Evolutionary conservation across 2,113 vertebrate genomes (phyloP), one percentile per base, ranked within the genome.

Genomic region (Larimichthys polyactis): DNA sequence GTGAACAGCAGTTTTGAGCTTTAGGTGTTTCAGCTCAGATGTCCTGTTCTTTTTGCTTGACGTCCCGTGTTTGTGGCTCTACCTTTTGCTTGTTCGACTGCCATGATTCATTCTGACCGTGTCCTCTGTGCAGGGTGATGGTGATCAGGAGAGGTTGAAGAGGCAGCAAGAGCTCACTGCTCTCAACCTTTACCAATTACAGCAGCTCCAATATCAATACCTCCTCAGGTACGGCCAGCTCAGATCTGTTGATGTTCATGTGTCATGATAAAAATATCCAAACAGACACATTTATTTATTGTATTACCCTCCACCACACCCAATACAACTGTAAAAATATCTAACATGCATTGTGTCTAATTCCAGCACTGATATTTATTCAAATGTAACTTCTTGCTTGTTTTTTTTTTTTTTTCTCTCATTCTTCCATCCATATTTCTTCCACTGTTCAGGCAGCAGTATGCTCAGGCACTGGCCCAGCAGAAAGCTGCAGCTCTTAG

Each of bases 161-260:
- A 96, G 98, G 81, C 98, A 99, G 22, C 98, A 98, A 74, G 97
- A 99, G 88, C 87, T 97, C 73, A 96, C 96, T 44, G 96, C 98
- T 82, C 93, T 99, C 75, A 99, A 97, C 90, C 97, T 99, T 83
- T 97, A 97, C 94, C 98, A 99, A 80, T 95, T 99, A 72, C 97
- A 99, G 76, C 98, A 99, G 89, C 83, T 96, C 62, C 96, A 96
- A 69, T 99, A 99, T 94, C 98, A 99, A 84, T 98, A 99, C 92
- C 93, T 99, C 87, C 95, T 99, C 91, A 97, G 98, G 98, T 99
- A 95, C 82, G n/a, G 4, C 29, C 11, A 4, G 0, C 32, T 68
- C 48, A 29, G 2, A 54, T 60, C 24, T 40, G 10, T 17, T 7
- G 29, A 64, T 46, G 32, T 22, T 4, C 4, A 15, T 40, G 7